phyloP scores from a whole-genome alignment of 2,113 vertebrate genomes.

The Catagonus wagneri region DNA sequence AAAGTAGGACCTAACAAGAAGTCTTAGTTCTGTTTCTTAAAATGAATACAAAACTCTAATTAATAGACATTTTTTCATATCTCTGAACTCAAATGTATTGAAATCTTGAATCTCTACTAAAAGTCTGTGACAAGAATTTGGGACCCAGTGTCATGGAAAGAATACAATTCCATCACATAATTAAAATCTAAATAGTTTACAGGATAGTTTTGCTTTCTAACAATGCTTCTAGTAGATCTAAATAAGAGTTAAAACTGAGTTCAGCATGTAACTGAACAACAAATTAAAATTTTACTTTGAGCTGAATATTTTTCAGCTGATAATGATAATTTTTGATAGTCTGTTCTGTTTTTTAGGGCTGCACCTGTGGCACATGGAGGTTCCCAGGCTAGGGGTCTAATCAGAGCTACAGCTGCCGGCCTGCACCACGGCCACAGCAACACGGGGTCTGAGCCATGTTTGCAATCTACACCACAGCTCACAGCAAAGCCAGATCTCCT shows the following conservation, averaged over 20 bases:
- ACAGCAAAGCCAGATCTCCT: too few species aligned
- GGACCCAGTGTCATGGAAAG: not conserved
- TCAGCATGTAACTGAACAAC: not conserved
- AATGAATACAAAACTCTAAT: not conserved
- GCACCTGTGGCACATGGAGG: too few species aligned
- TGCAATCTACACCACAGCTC: too few species aligned
- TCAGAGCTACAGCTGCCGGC: too few species aligned
- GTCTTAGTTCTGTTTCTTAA: not conserved
- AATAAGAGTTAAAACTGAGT: not conserved
- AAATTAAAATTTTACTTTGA: not conserved
- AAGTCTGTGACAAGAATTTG: not conserved
- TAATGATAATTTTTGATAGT: not conserved
- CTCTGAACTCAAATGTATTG: not conserved
- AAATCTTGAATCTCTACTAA: not conserved
- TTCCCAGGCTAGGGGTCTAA: too few species aligned
- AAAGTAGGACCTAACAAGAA: not conserved
- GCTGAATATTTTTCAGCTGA: not conserved
- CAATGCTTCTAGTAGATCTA: not conserved
- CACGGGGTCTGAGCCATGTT: too few species aligned
- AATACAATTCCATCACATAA: not conserved
- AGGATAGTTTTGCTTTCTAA: not conserved
- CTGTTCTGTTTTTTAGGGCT: too few species aligned
- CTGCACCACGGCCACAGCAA: too few species aligned
- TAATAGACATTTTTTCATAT: not conserved
- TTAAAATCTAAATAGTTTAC: not conserved